Evolutionary conservation across 2,888 invertebrate species (phyloP), one percentile per base, ranked within the genome.

Genomic region (Metalampra italica): DNA sequence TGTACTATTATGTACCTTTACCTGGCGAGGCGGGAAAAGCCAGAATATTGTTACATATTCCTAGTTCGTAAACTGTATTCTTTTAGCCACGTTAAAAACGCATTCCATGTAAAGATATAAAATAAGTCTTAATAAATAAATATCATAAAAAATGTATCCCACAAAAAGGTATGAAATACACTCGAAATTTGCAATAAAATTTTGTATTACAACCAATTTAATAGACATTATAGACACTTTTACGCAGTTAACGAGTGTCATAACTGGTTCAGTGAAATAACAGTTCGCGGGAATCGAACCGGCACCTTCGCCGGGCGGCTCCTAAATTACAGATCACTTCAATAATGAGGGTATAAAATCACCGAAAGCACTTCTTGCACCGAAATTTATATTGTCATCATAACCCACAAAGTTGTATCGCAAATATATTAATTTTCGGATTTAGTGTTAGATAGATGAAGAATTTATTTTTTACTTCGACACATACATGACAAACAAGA

Each of bases 281-380:
- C 52, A 38, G 38, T 45, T 36, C 11, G 41, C 52, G 49, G 44
- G 52, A 52, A 47, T 45, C 47, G 52, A 47, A 55, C 51, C 48
- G 7, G 44, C 37, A 37, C 37, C 11, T 11, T 2, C n/a, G n/a
- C n/a, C n/a, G n/a, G 29, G 49, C 53, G 52, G 60, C 56, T 22
- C 44, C 44, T 44, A 64, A 63, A 64, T 64, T 64, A 61, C 53
- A 64, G 52, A 50, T 56, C 52, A 52, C 52, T 15, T 29, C 30
- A 32, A 47, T 62, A 62, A 62, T 62, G 55, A 62, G 54, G 50
- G 57, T 52, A 49, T 49, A 49, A 51, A 49, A 53, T 29, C 38
- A 30, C 46, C 50, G 46, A 50, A 56, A 49, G 52, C 53, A 46
- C 53, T 57, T 55, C 53, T 57, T 56, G 55, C 53, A 57, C 54